Conservation (phyloP, 2,797 vertebrate species). For the Dryobates pubescens region DNA sequence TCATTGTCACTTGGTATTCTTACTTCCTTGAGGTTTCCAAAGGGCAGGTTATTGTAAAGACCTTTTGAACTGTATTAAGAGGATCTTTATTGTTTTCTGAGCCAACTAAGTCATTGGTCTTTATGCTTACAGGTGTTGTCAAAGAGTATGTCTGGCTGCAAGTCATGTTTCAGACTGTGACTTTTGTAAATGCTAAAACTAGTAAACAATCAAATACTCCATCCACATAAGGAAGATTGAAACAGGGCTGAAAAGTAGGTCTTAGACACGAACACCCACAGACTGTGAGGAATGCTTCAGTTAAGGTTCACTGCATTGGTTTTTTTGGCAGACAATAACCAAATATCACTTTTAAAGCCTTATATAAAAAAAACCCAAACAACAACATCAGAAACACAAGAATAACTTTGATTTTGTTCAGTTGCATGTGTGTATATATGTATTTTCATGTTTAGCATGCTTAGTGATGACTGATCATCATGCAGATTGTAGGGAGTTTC, state of each 20-base stretch:
- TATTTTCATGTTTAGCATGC: background rate
- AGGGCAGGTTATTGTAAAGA: background rate
- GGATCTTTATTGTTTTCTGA: background rate
- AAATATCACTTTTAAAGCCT: background rate
- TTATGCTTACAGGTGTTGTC: background rate
- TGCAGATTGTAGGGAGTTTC: background rate
- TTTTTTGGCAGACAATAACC: background rate
- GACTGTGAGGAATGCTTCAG: background rate
- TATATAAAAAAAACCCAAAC: background rate
- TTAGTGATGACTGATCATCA: background rate
- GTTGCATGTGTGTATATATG: rapidly evolving
- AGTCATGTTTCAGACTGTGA: background rate
- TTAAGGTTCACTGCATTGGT: background rate
- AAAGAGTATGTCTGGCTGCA: background rate
- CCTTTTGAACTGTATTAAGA: background rate
- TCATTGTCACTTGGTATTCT: background rate
- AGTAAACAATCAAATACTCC: conserved; percentile 1
- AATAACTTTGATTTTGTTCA: background rate
- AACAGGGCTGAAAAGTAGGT: background rate
- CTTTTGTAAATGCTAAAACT: background rate
- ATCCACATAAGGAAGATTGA: background rate
- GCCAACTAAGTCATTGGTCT: background rate
- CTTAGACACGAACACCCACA: background rate
- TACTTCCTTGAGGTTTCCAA: background rate
- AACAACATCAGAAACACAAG: background rate